These are phyloP conservation scores for Pseudanteris insignis DNA, from an alignment of 2,888 invertebrate species.

Conservation along the genomic window DNA sequence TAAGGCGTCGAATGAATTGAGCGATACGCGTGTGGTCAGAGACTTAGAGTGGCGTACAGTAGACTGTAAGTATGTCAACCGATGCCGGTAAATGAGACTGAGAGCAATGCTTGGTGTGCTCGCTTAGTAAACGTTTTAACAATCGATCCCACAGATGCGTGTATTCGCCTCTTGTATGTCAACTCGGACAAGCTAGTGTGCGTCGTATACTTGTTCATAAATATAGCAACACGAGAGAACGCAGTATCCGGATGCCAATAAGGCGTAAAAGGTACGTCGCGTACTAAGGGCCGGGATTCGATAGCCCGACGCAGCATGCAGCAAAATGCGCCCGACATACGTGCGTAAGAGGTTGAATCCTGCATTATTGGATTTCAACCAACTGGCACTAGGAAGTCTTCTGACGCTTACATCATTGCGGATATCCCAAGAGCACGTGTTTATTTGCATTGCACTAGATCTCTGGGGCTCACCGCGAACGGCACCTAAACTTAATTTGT, in stretches of 20 bases:
- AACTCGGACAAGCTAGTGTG: slow-evolving; percentile 15
- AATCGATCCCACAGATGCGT: slow-evolving; percentile 42
- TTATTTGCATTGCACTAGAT: slow-evolving; percentile 12
- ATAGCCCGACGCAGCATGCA: no score
- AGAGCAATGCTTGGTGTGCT: slow-evolving; percentile 39
- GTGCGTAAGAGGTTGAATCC: slow-evolving; percentile 12
- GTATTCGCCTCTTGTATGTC: slow-evolving; percentile 44
- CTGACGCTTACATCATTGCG: slow-evolving; percentile 12
- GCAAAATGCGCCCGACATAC: slow-evolving; percentile 15
- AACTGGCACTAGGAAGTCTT: slow-evolving; percentile 35
- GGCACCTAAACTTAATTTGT: no score
- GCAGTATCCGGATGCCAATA: slow-evolving; percentile 17
- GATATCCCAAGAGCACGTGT: slow-evolving; percentile 22
- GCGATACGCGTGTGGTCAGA: no score
- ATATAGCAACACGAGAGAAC: slow-evolving; percentile 33
- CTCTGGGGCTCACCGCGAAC: no score
- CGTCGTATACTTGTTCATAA: slow-evolving; percentile 22
- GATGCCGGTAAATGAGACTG: slow-evolving; percentile 47
- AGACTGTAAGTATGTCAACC: slow-evolving; percentile 51
- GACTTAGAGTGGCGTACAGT: slow-evolving; percentile 50
- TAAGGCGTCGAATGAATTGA: no score
- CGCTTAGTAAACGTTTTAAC: slow-evolving; percentile 46
- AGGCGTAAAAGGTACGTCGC: background rate
- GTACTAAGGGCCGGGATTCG: slow-evolving; percentile 3
- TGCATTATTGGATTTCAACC: slow-evolving; percentile 30